Evolutionary conservation across 2,888 invertebrate genomes (phyloP).

Genomic region (Punctoribates punctum): DNA sequence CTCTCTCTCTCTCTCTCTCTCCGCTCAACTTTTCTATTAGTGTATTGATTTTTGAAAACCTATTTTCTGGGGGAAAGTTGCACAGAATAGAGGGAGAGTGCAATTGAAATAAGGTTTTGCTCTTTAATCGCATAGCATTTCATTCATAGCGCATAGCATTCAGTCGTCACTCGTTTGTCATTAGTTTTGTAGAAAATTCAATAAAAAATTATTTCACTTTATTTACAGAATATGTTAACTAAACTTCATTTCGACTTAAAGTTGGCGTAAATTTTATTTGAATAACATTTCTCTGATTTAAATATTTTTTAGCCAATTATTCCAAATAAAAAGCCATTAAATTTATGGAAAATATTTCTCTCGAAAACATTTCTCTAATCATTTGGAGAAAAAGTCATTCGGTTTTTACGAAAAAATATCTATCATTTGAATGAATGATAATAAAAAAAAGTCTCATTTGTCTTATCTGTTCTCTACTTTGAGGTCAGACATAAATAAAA

Average conservation of each 20-base stretch:
- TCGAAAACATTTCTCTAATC: background rate
- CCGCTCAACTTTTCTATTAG: conserved; percentile 25
- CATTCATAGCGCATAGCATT: background rate
- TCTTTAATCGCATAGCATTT: conserved; percentile 13
- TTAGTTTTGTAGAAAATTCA: no score
- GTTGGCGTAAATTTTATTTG: no score
- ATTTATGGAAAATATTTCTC: no score
- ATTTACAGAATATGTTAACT: background rate
- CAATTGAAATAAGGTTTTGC: conserved; percentile 8
- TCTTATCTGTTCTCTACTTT: background rate
- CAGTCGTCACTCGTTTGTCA: no score
- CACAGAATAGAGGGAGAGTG: background rate
- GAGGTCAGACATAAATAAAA: conserved; percentile 1
- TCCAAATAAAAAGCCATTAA: no score
- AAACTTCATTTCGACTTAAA: background rate
- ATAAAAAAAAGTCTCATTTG: background rate
- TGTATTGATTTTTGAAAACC: conserved; percentile 27
- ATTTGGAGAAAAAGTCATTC: background rate
- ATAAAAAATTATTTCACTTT: background rate
- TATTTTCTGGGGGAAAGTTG: conserved; percentile 7
- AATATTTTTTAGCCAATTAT: no score
- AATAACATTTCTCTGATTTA: no score
- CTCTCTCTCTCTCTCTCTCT: conserved; percentile 38
- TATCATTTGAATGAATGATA: background rate
- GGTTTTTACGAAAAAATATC: background rate